Conservation (phyloP, 2,888 invertebrate species). For the Phragmatobia fuliginosa region DNA sequence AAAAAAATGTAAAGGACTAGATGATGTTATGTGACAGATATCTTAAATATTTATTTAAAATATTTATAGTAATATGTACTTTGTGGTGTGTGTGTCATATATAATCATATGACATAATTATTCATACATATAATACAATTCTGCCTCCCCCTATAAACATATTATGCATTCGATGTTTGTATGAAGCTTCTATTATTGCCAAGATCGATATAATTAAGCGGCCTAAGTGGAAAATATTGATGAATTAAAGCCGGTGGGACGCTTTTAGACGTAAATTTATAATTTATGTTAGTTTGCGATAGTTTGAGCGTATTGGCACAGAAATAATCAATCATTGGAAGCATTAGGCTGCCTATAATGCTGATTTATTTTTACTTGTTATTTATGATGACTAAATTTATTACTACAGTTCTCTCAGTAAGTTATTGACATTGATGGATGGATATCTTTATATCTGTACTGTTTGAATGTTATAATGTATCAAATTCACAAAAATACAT, state of each 20-base stretch:
- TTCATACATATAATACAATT: background rate
- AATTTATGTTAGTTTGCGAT: constrained; percentile 18
- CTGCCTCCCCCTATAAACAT: background rate
- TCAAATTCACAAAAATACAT: background rate
- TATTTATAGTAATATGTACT: too few relatives aligned
- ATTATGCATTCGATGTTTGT: background rate
- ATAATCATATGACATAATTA: too few relatives aligned
- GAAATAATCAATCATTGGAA: constrained; percentile 34
- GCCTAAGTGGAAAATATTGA: constrained; percentile 2
- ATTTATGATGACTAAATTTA: constrained; percentile 17
- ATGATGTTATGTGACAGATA: too few relatives aligned
- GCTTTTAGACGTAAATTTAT: background rate
- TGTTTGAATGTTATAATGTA: background rate
- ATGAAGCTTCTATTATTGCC: background rate
- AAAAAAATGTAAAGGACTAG: too few relatives aligned
- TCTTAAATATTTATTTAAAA: too few relatives aligned
- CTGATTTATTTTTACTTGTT: constrained; percentile 10
- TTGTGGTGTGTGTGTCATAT: too few relatives aligned
- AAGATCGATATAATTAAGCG: background rate
- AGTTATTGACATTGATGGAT: background rate
- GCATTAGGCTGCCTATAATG: constrained; percentile 20
- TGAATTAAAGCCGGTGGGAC: background rate
- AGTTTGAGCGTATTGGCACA: constrained; percentile 13
- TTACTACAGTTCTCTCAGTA: background rate
- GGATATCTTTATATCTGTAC: background rate